These are phyloP conservation scores for Dryomyza anilis DNA, from an alignment of 2,888 invertebrate genomes.

Conservation along the genomic window DNA sequence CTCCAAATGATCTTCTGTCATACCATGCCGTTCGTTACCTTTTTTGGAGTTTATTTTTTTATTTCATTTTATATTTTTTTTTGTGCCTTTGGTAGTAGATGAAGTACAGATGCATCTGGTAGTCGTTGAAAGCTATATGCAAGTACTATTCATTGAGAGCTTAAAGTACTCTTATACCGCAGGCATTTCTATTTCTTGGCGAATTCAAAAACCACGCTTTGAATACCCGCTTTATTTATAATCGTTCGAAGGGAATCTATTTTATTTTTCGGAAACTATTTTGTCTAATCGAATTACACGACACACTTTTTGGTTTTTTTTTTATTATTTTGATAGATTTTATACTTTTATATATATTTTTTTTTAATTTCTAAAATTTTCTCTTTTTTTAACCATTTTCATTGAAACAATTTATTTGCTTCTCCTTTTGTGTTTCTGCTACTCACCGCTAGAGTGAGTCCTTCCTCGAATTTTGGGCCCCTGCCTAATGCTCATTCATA, in stretches of 20 bases:
- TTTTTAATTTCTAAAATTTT: not conserved
- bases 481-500: slow-evolving; percentile 35
- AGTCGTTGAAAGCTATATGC: too few relatives aligned
- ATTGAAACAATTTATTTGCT: slow-evolving; percentile 25
- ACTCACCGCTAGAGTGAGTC: not conserved
- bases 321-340: not conserved
- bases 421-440: slow-evolving; percentile 20
- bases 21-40: slow-evolving; percentile 6
- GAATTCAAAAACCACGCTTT: too few relatives aligned
- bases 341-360: not conserved
- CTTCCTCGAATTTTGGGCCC: not conserved
- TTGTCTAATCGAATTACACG: slow-evolving; percentile 22
- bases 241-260: slow-evolving; percentile 15
- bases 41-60: too few relatives aligned
- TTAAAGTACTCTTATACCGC: too few relatives aligned
- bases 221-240: too few relatives aligned
- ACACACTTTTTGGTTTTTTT: not conserved
- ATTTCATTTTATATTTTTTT: too few relatives aligned
- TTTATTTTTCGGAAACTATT: slow-evolving; percentile 3
- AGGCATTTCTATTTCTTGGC: too few relatives aligned
- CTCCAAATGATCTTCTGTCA: slow-evolving; percentile 10
- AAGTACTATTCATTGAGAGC: not conserved
- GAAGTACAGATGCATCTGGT: too few relatives aligned
- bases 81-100: too few relatives aligned
- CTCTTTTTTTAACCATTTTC: not conserved